phyloP scores from a whole-genome alignment of 1,140 invertebrate genomes.

The Pseudomyrmex flavicornis region DNA sequence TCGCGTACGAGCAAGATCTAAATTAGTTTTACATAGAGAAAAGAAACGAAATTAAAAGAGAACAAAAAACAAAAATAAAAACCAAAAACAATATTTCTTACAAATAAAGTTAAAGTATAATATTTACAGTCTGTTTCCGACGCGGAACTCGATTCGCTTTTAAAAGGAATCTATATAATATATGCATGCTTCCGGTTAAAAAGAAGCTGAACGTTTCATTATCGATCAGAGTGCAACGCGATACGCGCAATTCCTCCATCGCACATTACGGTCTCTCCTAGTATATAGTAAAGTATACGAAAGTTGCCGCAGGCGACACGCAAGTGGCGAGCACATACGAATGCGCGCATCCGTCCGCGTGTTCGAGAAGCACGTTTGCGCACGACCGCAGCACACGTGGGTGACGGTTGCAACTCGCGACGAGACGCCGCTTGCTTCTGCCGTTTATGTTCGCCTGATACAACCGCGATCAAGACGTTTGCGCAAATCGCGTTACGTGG shows the following conservation, averaged over 20 bases:
- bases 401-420: neutral
- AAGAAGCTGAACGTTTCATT: neutral
- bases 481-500: slow-evolving; percentile 74
- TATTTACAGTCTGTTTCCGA: no score
- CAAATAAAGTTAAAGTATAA: no score
- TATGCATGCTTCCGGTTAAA: neutral
- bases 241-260: neutral
- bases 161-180: neutral
- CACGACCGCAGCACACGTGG: slow-evolving; percentile 41
- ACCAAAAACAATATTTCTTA: no score
- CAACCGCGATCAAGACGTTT: slow-evolving; percentile 75
- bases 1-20: neutral
- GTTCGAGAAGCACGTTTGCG: slow-evolving; percentile 52
- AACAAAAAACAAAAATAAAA: no score
- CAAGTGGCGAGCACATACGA: slow-evolving; percentile 7
- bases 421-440: slow-evolving; percentile 25
- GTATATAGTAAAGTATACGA: slow-evolving; percentile 7
- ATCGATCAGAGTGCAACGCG: slow-evolving; percentile 48
- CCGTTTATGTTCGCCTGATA: slow-evolving; percentile 73
- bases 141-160: no score
- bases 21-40: neutral
- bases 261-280: slow-evolving; percentile 10
- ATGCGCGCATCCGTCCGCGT: slow-evolving; percentile 18
- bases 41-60: neutral
- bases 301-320: slow-evolving; percentile 24